Evolutionary conservation across 2,888 invertebrate species (phyloP).

Genomic region (Sinhomidia bicolor): DNA sequence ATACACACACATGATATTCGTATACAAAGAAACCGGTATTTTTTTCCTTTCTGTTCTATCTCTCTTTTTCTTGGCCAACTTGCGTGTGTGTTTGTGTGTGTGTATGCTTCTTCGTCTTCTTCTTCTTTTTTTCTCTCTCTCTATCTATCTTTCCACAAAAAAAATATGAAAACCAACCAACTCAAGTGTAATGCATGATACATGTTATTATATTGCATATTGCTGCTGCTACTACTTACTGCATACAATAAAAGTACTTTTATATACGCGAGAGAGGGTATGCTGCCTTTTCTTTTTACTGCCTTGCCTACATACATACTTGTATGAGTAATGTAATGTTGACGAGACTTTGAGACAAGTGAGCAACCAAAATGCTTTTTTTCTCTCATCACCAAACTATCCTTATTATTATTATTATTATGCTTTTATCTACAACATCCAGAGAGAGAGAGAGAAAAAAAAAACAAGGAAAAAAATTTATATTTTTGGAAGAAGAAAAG

Average conservation of each 20-base stretch:
- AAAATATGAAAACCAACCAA: conserved; percentile 46
- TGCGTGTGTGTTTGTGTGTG: background rate
- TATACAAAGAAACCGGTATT: conserved; percentile 71
- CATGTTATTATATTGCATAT: background rate
- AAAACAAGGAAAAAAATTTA: conserved; percentile 6
- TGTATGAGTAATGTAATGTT: too few species aligned
- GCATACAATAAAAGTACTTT: background rate
- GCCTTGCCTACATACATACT: too few species aligned
- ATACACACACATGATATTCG: conserved; percentile 24
- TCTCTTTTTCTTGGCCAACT: conserved; percentile 45
- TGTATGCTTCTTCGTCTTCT: background rate
- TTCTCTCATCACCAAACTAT: background rate
- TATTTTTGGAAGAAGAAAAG: conserved; percentile 9
- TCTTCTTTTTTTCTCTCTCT: background rate
- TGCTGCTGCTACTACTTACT: too few species aligned
- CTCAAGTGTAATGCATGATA: conserved; percentile 4
- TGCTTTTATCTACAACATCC: background rate
- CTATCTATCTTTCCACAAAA: background rate
- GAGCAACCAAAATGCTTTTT: background rate
- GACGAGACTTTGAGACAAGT: too few species aligned
- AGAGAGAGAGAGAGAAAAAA: background rate
- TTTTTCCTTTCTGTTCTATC: conserved; percentile 54
- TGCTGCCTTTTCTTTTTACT: background rate
- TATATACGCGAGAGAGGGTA: background rate
- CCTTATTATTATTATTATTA: background rate